Evolutionary conservation across 1,140 invertebrate species (phyloP).

Genomic region (Ceratitis capitata): DNA sequence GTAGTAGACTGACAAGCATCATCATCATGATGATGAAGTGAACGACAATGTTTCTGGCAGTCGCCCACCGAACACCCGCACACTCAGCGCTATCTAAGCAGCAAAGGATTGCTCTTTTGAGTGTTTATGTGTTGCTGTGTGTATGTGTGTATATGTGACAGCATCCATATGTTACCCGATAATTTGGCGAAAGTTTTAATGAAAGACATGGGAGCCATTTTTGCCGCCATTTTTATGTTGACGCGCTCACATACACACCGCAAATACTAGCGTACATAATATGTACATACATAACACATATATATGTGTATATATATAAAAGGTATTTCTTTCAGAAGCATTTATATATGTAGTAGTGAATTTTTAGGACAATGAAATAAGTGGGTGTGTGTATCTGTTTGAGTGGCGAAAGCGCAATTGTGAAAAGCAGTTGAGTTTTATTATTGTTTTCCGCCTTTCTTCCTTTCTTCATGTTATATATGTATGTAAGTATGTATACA

Average conservation of each 20-base stretch:
- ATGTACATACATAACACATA: background rate
- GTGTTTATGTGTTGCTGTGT: background rate
- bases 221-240: conserved; percentile 42
- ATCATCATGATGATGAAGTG: conserved; percentile 33
- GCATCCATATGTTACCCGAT: conserved; percentile 65
- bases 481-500: no score
- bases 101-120: conserved; percentile 1
- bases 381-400: no score
- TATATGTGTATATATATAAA: background rate
- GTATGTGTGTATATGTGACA: background rate
- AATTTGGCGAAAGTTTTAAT: conserved; percentile 66
- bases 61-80: background rate
- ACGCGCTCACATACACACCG: background rate
- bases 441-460: background rate
- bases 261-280: background rate
- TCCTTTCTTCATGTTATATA: background rate
- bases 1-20: conserved; percentile 11
- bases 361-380: background rate
- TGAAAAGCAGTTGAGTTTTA: conserved; percentile 38
- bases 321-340: no score
- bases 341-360: background rate
- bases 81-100: background rate
- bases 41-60: conserved; percentile 10
- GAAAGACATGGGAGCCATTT: conserved; percentile 65
- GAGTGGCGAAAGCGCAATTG: background rate